These are phyloP conservation scores for Chloromyia formosa DNA, from an alignment of 2,888 invertebrate species.

Conservation along the genomic window DNA sequence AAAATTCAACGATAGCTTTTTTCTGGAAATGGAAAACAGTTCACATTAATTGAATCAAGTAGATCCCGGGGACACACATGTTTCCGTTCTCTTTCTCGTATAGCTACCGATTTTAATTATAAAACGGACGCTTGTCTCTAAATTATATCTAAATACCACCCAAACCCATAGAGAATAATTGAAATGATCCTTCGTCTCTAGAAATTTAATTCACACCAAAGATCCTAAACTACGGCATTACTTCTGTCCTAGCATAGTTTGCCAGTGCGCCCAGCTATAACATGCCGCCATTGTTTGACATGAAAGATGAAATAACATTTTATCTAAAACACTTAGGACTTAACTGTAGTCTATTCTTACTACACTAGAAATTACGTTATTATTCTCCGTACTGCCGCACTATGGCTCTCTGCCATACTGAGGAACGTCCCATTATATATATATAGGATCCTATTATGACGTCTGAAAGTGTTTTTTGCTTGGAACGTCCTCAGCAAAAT, in stretches of 20 bases:
- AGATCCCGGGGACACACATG: too few relatives aligned
- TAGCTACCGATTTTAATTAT: too few relatives aligned
- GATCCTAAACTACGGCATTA: background rate
- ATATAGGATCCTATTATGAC: conserved; percentile 30
- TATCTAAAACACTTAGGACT: conserved; percentile 23
- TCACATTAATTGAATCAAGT: too few relatives aligned
- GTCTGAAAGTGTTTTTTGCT: conserved; percentile 20
- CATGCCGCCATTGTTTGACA: background rate
- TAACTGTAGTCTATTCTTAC: conserved; percentile 1
- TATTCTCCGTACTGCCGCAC: conserved; percentile 8
- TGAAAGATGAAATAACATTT: conserved; percentile 32
- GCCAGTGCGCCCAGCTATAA: background rate
- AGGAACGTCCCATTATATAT: too few relatives aligned
- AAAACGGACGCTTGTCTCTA: background rate
- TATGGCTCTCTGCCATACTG: background rate
- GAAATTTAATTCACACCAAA: conserved; percentile 4
- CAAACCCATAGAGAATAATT: conserved; percentile 4
- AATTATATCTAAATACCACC: conserved; percentile 9
- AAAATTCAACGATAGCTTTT: too few relatives aligned
- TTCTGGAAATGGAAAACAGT: too few relatives aligned
- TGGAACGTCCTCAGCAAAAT: background rate
- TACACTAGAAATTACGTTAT: conserved; percentile 24
- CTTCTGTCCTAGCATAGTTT: background rate
- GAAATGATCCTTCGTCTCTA: conserved; percentile 15
- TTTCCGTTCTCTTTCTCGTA: too few relatives aligned